phyloP scores from a whole-genome alignment of 2,888 invertebrate species.

The Apodemia zela region DNA sequence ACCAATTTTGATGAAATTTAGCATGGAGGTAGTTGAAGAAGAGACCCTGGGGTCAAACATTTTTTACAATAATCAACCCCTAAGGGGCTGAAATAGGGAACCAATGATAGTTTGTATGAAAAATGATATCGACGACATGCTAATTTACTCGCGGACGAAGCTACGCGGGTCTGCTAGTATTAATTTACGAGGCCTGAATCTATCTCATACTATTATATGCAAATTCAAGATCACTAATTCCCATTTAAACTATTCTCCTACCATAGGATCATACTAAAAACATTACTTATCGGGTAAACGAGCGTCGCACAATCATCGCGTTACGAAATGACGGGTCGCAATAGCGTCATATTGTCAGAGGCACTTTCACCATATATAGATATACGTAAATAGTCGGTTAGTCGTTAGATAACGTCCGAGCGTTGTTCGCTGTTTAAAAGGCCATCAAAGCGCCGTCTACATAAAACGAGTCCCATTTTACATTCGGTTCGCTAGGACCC shows the following conservation, averaged over 20 bases:
- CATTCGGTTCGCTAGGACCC: slow-evolving; percentile 55
- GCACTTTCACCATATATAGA: slow-evolving; percentile 16
- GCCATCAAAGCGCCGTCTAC: slow-evolving; percentile 61
- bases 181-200: no score
- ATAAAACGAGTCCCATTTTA: slow-evolving; percentile 64
- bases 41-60: no score
- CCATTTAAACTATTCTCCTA: not conserved
- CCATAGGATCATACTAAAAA: not conserved
- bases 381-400: slow-evolving; percentile 15
- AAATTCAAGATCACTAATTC: not conserved
- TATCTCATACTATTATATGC: no score
- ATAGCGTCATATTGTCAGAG: slow-evolving; percentile 11
- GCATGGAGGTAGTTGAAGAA: no score
- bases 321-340: slow-evolving; percentile 15
- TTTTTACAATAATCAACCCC: no score
- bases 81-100: no score
- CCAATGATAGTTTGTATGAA: no score
- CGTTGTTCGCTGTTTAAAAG: slow-evolving; percentile 40
- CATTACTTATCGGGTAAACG: not conserved
- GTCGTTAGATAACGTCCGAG: slow-evolving; percentile 29
- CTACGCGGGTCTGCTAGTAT: no score
- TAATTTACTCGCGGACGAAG: no score
- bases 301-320: slow-evolving; percentile 13
- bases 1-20: no score
- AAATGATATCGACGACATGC: no score